These are phyloP conservation scores for Epinotia demarniana DNA, from an alignment of 2,888 invertebrate species.

Conservation along the genomic window DNA sequence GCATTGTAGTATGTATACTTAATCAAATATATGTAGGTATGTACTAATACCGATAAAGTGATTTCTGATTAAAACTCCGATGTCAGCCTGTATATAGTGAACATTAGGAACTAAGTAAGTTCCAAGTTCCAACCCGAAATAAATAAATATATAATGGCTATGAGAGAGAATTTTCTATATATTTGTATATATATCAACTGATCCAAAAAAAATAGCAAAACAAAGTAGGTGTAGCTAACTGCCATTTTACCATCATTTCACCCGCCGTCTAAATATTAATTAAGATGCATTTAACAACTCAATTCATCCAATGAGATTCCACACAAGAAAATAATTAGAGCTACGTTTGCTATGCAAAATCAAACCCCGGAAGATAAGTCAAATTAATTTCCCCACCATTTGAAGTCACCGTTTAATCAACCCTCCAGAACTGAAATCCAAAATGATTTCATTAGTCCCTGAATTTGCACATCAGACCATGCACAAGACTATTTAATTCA, in stretches of 20 bases:
- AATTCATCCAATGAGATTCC: slow-evolving; percentile 8
- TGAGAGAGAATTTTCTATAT: background rate
- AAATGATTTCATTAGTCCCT: slow-evolving; percentile 76
- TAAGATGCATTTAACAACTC: slow-evolving; percentile 5
- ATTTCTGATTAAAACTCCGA: background rate
- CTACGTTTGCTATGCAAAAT: slow-evolving; percentile 56
- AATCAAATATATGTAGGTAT: too few relatives aligned
- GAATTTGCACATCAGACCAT: slow-evolving; percentile 54
- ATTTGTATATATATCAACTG: background rate
- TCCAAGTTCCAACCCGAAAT: background rate
- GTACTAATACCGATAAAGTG: background rate
- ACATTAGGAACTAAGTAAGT: too few relatives aligned
- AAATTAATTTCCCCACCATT: slow-evolving; percentile 68
- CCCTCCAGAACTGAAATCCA: slow-evolving; percentile 64
- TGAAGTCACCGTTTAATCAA: slow-evolving; percentile 66
- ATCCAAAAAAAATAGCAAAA: background rate
- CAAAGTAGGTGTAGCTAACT: background rate
- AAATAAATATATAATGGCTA: background rate
- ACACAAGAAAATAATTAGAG: slow-evolving; percentile 30
- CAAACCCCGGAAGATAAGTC: slow-evolving; percentile 62
- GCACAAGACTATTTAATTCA: slow-evolving; percentile 9
- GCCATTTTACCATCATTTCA: background rate
- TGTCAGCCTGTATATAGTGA: too few relatives aligned
- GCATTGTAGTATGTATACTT: background rate
- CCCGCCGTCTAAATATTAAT: background rate